Conservation (phyloP, 2,113 vertebrate species). For the Poeciliopsis occidentalis region DNA sequence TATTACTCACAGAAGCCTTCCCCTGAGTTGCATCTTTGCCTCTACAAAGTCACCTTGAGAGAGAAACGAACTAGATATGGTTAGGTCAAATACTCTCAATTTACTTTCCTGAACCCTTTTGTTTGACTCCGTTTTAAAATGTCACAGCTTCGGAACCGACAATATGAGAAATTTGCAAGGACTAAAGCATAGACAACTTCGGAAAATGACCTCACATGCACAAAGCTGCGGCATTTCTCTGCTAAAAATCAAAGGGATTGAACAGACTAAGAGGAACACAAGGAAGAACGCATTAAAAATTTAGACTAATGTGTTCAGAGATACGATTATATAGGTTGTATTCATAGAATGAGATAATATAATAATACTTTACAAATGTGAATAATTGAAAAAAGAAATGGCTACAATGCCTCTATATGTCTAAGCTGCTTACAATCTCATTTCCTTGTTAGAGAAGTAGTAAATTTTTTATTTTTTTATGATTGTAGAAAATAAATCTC, state of each 20-base stretch:
- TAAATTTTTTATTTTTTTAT: neutral
- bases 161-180: neutral
- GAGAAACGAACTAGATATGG: slow-evolving; percentile 17
- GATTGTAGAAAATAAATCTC: neutral
- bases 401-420: neutral
- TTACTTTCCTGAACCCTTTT: neutral
- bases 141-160: neutral
- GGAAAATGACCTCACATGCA: neutral
- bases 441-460: neutral
- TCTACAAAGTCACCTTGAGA: slow-evolving; percentile 66
- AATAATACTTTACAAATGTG: neutral
- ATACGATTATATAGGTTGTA: neutral
- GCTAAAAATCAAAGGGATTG: neutral
- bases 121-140: neutral
- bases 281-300: too few relatives aligned
- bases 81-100: neutral
- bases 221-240: neutral
- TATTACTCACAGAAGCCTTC: slow-evolving; percentile 55
- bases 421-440: neutral
- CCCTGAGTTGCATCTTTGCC: slow-evolving; percentile 43
- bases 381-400: neutral
- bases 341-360: neutral
- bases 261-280: too few relatives aligned
- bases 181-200: neutral
- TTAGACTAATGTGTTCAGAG: neutral